Evolutionary conservation across 2,888 invertebrate species (phyloP).

Genomic region (Tachina grossa): DNA sequence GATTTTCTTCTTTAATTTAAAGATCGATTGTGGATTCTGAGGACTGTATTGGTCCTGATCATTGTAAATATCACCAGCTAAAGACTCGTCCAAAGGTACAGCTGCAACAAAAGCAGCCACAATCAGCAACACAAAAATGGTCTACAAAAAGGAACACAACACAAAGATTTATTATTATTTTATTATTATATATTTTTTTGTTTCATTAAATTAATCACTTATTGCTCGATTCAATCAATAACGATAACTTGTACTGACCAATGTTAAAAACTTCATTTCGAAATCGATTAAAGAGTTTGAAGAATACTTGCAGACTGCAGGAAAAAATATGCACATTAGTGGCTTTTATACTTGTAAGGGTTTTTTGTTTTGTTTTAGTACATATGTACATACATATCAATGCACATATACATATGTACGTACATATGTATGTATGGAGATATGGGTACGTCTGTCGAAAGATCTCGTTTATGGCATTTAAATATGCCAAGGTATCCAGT

Average conservation of each 20-base stretch:
- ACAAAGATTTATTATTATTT: conserved; percentile 21
- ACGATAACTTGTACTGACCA: conserved; percentile 73
- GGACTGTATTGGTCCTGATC: conserved; percentile 78
- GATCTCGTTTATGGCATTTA: conserved; percentile 62
- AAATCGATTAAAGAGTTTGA: conserved; percentile 53
- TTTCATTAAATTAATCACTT: neutral
- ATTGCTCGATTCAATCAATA: neutral
- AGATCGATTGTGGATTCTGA: conserved; percentile 79
- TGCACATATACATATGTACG: neutral
- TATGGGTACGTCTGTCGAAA: conserved; percentile 25
- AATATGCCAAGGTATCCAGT: conserved; percentile 70
- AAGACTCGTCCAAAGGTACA: conserved; percentile 79
- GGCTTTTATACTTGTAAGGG: conserved; percentile 76
- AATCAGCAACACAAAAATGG: conserved; percentile 78
- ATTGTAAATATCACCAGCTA: conserved; percentile 77
- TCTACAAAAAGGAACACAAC: conserved; percentile 73
- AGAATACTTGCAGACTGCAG: conserved; percentile 75
- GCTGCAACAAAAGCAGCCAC: conserved; percentile 78
- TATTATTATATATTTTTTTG: neutral
- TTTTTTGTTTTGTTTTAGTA: conserved; percentile 40
- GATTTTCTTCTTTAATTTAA: conserved; percentile 82
- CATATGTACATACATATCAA: neutral
- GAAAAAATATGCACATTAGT: conserved; percentile 45
- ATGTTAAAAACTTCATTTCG: conserved; percentile 77
- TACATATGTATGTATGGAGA: neutral